phyloP scores from a whole-genome alignment of 2,797 vertebrate species.

The Danionella dracula region DNA sequence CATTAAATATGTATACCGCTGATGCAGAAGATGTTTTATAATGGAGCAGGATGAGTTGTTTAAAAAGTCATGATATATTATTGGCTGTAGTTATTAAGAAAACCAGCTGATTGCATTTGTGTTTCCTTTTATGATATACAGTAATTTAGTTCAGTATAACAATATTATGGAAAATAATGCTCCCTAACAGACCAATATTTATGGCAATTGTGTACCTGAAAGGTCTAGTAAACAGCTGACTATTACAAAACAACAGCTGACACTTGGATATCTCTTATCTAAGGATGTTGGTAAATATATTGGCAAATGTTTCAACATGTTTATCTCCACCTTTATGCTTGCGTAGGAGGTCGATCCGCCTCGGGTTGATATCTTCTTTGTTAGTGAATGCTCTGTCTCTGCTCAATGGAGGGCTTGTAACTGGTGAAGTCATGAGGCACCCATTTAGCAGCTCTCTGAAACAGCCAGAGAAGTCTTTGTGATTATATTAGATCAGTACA shows the following conservation, averaged over 20 bases:
- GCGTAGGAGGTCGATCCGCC: background rate
- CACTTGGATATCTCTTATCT: background rate
- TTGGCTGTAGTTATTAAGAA: too few species aligned
- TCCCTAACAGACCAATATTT: too few species aligned
- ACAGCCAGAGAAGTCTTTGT: background rate
- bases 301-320: background rate
- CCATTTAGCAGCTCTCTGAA: background rate
- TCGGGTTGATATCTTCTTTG: background rate
- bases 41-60: too few species aligned
- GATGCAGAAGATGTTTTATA: too few species aligned
- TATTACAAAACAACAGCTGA: too few species aligned
- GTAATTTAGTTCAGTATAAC: too few species aligned
- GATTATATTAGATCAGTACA: background rate
- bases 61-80: too few species aligned
- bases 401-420: conserved; percentile 7
- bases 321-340: background rate
- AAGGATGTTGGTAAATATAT: background rate
- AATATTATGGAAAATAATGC: too few species aligned
- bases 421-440: conserved; percentile 3
- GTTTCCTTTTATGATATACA: too few species aligned
- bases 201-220: too few species aligned
- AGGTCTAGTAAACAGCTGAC: background rate
- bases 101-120: too few species aligned
- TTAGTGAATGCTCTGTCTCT: background rate
- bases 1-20: too few species aligned